These are phyloP conservation scores for Siniperca knerii DNA, from an alignment of 2,113 vertebrate genomes.

Conservation along the genomic window DNA sequence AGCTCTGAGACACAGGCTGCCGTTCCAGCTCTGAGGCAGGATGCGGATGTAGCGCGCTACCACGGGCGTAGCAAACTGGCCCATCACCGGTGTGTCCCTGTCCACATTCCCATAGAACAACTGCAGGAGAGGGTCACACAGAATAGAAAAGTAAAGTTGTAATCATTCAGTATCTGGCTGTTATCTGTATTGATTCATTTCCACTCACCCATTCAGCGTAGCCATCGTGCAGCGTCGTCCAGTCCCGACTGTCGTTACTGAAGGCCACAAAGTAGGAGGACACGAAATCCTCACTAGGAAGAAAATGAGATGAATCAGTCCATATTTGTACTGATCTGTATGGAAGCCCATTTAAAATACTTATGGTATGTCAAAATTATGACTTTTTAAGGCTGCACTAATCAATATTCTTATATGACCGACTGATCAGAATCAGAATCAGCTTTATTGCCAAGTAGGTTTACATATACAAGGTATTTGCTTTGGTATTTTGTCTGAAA, in stretches of 20 bases:
- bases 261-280: slow-evolving; percentile 94
- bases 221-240: slow-evolving; percentile 91
- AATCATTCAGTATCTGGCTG: neutral
- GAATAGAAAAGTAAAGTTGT: neutral
- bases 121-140: slow-evolving; percentile 72
- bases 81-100: slow-evolving; percentile 93
- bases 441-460: no score
- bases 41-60: slow-evolving; percentile 94
- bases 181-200: fast-evolving
- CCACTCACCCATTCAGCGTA: slow-evolving; percentile 94
- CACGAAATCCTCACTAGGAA: slow-evolving; percentile 89
- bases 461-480: no score
- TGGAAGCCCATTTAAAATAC: neutral
- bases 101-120: slow-evolving; percentile 94
- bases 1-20: slow-evolving; percentile 92
- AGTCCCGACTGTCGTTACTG: slow-evolving; percentile 96
- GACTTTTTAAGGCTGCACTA: no score
- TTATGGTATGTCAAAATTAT: no score
- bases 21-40: slow-evolving; percentile 96
- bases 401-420: no score
- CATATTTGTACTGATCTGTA: neutral
- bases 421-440: no score
- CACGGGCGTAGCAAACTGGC: slow-evolving; percentile 86
- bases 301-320: neutral
- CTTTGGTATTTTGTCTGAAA: no score